Evolutionary conservation across 2,797 vertebrate genomes (phyloP), one percentile per base, ranked within the genome.

Genomic region (Dromococcyx pavoninus): DNA sequence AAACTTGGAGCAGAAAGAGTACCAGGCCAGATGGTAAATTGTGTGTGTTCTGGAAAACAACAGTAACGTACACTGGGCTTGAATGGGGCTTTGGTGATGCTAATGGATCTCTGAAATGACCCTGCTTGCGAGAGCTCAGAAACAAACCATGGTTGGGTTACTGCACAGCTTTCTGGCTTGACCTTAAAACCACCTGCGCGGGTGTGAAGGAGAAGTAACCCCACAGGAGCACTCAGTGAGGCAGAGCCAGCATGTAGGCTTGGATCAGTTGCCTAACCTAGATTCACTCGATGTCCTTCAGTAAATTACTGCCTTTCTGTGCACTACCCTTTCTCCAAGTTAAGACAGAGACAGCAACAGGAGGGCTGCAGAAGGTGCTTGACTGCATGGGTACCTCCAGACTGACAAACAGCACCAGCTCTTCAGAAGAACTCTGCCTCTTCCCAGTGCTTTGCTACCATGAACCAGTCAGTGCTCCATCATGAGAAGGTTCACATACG

Each of bases 11-110:
- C 69, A 46, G 11, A 46, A 50, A 32, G 76, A 69, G 60, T 53
- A 76, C 77, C 77, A 73, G 87, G 79, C 84, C 96, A 96, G 95
- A 95, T 95, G 94, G 94, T 62, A 70, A 95, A 88, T 72, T 62
- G 69, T 70, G 57, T 58, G 54, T 25, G 72, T 18, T 92, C 25
- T 92, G 67, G 64, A 43, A 77, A 91, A 83, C 17, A 86, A 23
- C 51, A 37, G 87, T 43, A 46, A 62, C 43, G 17, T 43, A 53
- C 3, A 1, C 67, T 39, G 58, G 50, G 84, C 57, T 79, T n/a
- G 39, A 24, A 25, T 11, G 23, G 35, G 48, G 70, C n/a, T 70
- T 28, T 75, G 73, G 51, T 9, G 86, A 8, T 16, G 28, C 28
- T 39, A 35, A 48, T 28, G 56, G 57, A 4, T 48, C n/a, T 86